Evolutionary conservation across 2,888 invertebrate genomes (phyloP).

Genomic region (Trachelus iudaicus): DNA sequence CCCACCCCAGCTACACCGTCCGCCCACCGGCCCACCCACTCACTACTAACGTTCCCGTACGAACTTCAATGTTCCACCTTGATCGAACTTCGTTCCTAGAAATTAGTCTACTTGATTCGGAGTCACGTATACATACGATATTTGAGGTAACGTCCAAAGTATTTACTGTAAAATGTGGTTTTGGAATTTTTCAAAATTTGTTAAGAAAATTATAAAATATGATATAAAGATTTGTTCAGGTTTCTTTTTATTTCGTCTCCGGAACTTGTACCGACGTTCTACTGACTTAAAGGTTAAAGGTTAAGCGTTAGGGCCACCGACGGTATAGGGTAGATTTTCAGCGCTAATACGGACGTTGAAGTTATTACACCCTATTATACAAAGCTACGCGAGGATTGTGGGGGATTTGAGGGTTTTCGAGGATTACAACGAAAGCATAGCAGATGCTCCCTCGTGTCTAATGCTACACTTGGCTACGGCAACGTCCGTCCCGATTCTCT

Average conservation of each 20-base stretch:
- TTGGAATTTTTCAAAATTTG: background rate
- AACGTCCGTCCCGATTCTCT: slow-evolving; percentile 32
- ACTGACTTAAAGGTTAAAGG: slow-evolving; percentile 12
- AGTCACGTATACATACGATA: no score
- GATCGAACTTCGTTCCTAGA: background rate
- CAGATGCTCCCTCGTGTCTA: slow-evolving; percentile 52
- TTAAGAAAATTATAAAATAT: background rate
- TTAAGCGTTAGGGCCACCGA: slow-evolving; percentile 28
- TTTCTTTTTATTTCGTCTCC: background rate
- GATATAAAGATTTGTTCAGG: background rate
- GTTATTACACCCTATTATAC: slow-evolving; percentile 48
- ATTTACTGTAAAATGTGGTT: background rate
- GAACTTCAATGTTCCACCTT: background rate
- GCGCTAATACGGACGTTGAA: slow-evolving; percentile 46
- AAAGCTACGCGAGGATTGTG: slow-evolving; percentile 39
- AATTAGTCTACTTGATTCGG: background rate
- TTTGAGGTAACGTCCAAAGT: no score
- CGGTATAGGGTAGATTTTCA: slow-evolving; percentile 10
- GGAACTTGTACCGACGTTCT: background rate
- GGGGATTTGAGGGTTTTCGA: slow-evolving; percentile 51
- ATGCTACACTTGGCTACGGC: slow-evolving; percentile 14
- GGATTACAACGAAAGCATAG: slow-evolving; percentile 48
- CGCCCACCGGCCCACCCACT: background rate
- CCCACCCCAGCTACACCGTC: background rate
- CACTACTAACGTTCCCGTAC: background rate